Evolutionary conservation across 2,113 vertebrate genomes (phyloP), one percentile per base, ranked within the genome.

Genomic region (Coracopsis vasa): DNA sequence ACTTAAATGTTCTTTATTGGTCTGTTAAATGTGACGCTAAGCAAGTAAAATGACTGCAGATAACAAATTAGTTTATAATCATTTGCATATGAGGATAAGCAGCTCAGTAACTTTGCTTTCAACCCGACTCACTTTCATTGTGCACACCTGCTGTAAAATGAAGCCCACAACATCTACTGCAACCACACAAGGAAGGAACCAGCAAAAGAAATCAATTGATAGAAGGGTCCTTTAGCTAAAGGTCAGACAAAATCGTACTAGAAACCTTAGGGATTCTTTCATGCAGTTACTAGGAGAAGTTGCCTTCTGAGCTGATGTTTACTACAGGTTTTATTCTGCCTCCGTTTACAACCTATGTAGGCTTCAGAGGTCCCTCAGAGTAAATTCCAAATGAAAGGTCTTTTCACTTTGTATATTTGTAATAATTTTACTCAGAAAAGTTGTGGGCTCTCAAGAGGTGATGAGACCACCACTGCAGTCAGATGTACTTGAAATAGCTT

Each of bases 181-280:
- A 91, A 45, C 14, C 69, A 82, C 27, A 12, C 17, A 73, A n/a
- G 47, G 50, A 93, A 48, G 9, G 41, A 64, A 80, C 41, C 42
- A 79, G 56, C 11, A 60, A 74, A 88, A 91, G 17, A 92, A 90
- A 87, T 80, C n/a, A 72, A 48, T 80, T 70, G 71, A 44, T 45
- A 92, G 29, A 85, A 77, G 23, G 21, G 31, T 11, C 25, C 54
- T 90, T 94, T 88, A 95, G 73, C 19, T 87, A 93, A 97, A 96
- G 88, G 82, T 95, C 91, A 95, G 64, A 61, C 27, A 94, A 83
- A 33, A 33, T 11, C 62, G 10, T 62, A 73, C 50, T 37, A 62
- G 75, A 78, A 86, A 64, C 75, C 70, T 72, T 12, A 31, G 64
- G 42, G 61, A 92, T 88, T 92, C 80, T 86, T 77, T 92, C 69